A percentile compares a stretch with the other conserved stretches of the same genome.
Conservation (phyloP, 1,140 invertebrate species). For the Centruroides sculpturatus region DNA sequence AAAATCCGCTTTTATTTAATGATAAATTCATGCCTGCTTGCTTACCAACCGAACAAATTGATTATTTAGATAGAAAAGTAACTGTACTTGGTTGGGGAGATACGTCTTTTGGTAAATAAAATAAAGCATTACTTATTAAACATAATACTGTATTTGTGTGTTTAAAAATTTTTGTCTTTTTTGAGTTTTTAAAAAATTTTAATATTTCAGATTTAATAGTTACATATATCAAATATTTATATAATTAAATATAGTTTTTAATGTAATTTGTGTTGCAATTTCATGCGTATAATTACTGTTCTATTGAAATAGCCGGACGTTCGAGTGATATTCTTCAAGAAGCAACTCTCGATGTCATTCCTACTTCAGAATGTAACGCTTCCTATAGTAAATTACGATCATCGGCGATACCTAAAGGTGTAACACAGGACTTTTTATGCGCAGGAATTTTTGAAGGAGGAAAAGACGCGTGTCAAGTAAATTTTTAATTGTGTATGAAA, state of each 20-base stretch:
- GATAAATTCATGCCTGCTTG: conserved; percentile 71
- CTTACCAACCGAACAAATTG: conserved; percentile 40
- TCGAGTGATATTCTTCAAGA: conserved; percentile 20
- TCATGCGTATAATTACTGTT: too few species aligned
- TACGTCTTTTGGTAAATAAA: conserved; percentile 6
- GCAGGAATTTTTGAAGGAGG: conserved; percentile 53
- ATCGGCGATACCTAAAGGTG: conserved; percentile 25
- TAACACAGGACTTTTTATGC: conserved; percentile 52
- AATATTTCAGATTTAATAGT: too few species aligned
- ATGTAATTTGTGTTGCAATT: too few species aligned
- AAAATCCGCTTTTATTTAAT: conserved; percentile 32
- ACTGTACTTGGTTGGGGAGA: conserved; percentile 76
- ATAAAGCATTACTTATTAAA: too few species aligned
- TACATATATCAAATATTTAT: too few species aligned
- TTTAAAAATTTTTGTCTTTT: too few species aligned
- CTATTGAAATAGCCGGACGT: conserved; percentile 2
- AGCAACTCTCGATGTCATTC: conserved; percentile 23
- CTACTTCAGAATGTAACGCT: conserved; percentile 21
- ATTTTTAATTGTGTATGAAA: too few species aligned
- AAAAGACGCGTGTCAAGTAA: conserved; percentile 63
- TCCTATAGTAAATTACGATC: conserved; percentile 16
- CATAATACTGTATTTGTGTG: too few species aligned
- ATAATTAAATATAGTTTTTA: too few species aligned
- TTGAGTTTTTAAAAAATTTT: too few species aligned
- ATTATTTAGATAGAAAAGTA: conserved; percentile 57